These are phyloP conservation scores for Mormyrus lacerda DNA, from an alignment of 2,113 vertebrate species.

Conservation along the genomic window DNA sequence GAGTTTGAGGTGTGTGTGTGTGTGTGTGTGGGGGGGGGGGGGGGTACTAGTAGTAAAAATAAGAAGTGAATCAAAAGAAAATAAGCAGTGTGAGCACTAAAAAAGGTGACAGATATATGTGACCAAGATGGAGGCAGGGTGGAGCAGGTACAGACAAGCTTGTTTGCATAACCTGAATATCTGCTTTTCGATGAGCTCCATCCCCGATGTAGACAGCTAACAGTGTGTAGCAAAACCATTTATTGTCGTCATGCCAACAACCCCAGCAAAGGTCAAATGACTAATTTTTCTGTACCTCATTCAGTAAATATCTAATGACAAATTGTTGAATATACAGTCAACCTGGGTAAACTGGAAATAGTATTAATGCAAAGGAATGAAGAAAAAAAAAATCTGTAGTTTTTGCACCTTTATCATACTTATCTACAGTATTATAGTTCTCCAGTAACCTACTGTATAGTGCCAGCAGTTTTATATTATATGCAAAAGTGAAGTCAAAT, in stretches of 20 bases:
- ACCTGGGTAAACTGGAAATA: not conserved
- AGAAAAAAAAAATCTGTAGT: not conserved
- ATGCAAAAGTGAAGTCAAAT: not conserved
- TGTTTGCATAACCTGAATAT: constrained; percentile 4
- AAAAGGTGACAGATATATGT: not conserved
- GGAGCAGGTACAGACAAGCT: not conserved
- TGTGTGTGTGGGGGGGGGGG: too few species aligned
- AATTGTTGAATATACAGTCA: not conserved
- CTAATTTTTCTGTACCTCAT: not conserved
- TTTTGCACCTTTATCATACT: not conserved
- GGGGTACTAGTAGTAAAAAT: not conserved
- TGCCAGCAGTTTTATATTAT: not conserved
- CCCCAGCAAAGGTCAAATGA: not conserved
- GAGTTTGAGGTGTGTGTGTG: not conserved
- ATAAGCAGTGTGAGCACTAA: not conserved
- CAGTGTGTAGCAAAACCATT: not conserved
- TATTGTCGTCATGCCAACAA: not conserved
- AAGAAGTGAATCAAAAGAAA: not conserved
- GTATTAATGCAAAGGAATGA: not conserved
- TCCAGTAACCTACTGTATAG: not conserved
- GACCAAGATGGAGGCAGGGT: not conserved
- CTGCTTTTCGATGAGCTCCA: not conserved
- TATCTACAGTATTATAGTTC: not conserved
- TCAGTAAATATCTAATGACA: not conserved
- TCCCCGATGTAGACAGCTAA: not conserved